These are phyloP conservation scores for Congeria kusceri DNA, from an alignment of 2,888 invertebrate species.

Conservation along the genomic window DNA sequence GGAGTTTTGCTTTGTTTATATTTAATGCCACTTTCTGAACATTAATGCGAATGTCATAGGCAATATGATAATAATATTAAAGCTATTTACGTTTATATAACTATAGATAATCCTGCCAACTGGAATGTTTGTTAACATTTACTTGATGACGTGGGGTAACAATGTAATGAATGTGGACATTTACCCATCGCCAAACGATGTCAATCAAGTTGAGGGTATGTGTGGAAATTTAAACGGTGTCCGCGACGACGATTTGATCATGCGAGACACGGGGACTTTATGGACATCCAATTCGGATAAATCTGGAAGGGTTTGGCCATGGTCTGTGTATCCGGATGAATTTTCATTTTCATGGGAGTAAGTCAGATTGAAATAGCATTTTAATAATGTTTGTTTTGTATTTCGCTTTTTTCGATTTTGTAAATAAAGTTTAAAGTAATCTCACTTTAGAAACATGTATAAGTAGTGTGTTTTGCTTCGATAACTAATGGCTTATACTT, in stretches of 20 bases:
- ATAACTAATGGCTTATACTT: too few species aligned
- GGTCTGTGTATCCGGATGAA: conserved; percentile 8
- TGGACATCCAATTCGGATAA: not conserved
- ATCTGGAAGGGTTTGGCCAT: not conserved
- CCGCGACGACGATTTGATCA: conserved; percentile 7
- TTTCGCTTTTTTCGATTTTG: too few species aligned
- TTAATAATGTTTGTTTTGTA: too few species aligned
- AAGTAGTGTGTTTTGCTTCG: too few species aligned
- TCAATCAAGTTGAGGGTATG: conserved; percentile 17
- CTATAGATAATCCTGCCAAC: conserved; percentile 20
- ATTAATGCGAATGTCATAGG: too few species aligned
- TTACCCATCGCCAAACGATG: conserved; percentile 10
- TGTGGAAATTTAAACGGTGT: conserved; percentile 34
- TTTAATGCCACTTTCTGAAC: too few species aligned
- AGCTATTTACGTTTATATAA: too few species aligned
- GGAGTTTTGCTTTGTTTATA: too few species aligned
- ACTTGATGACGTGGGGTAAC: conserved; percentile 18
- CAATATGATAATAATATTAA: too few species aligned
- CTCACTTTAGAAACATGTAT: too few species aligned
- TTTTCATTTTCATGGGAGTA: conserved; percentile 40
- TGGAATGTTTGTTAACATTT: conserved; percentile 18
- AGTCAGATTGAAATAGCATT: too few species aligned
- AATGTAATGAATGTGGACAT: conserved; percentile 28
- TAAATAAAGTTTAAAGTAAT: too few species aligned
- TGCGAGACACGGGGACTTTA: conserved; percentile 2